Conservation (phyloP, 2,888 invertebrate genomes). For the Trissoscelio sp. region DNA sequence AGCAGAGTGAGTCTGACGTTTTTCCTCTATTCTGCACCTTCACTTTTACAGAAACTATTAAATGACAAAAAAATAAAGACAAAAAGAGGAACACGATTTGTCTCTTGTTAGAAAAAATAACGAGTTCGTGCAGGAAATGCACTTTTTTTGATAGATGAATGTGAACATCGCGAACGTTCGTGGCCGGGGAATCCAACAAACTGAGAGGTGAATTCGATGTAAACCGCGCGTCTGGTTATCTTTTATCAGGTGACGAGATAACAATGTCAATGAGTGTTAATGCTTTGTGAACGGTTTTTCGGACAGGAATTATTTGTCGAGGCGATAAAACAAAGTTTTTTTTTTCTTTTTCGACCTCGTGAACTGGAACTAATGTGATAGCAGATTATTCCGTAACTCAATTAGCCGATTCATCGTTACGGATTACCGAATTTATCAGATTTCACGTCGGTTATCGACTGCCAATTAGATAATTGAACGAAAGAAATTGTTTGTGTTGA, state of each 20-base stretch:
- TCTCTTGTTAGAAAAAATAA: not conserved
- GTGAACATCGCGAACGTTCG: constrained; percentile 2
- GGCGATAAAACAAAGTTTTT: not conserved
- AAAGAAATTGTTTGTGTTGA: too few relatives aligned
- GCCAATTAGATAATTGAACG: not conserved
- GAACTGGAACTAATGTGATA: not conserved
- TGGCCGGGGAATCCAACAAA: constrained; percentile 3
- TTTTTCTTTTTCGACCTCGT: too few relatives aligned
- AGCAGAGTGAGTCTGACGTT: not conserved
- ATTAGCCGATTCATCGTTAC: not conserved
- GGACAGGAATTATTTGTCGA: not conserved
- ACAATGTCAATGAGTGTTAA: constrained; percentile 16
- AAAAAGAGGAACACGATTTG: too few relatives aligned
- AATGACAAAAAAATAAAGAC: too few relatives aligned
- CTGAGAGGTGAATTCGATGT: constrained; percentile 20
- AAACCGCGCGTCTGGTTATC: constrained; percentile 13
- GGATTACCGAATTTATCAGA: not conserved
- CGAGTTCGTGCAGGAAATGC: constrained; percentile 14
- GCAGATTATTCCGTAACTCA: not conserved
- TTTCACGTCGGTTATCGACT: not conserved
- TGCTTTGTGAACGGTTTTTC: constrained; percentile 1
- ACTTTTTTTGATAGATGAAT: not conserved
- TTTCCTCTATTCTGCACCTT: not conserved
- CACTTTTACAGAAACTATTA: not conserved
- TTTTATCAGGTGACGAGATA: constrained; percentile 34